phyloP scores from a whole-genome alignment of 2,797 vertebrate genomes.

The Tragelaphus oryx region DNA sequence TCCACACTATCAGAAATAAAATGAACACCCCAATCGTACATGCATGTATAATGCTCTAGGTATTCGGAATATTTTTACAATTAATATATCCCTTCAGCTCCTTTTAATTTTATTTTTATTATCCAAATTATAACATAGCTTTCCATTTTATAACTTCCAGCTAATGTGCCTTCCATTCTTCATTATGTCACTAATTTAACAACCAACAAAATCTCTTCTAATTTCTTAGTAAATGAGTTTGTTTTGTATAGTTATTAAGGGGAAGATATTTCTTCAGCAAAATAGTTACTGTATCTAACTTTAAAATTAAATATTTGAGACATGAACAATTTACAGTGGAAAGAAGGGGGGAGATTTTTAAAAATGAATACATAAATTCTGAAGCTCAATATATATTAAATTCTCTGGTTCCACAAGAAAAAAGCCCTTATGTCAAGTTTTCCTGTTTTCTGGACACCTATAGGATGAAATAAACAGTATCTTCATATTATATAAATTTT shows the following conservation, averaged over 20 bases:
- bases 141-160: conserved; percentile 63
- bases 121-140: conserved; percentile 57
- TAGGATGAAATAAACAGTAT: conserved; percentile 59
- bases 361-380: conserved; percentile 18
- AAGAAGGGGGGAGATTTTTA: neutral
- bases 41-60: neutral
- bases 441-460: neutral
- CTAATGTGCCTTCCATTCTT: conserved; percentile 50
- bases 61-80: conserved; percentile 28
- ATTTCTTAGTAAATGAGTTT: conserved; percentile 61
- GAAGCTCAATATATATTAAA: conserved; percentile 46
- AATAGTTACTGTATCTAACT: conserved; percentile 61
- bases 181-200: conserved; percentile 63
- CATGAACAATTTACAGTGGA: neutral
- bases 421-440: conserved; percentile 7
- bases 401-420: conserved; percentile 36
- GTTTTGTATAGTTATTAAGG: conserved; percentile 62
- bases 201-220: conserved; percentile 59
- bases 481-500: conserved; percentile 49
- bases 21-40: neutral
- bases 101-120: conserved; percentile 68
- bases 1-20: neutral
- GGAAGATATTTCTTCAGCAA: conserved; percentile 44
- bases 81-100: conserved; percentile 40
- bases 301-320: conserved; percentile 55